phyloP scores from a whole-genome alignment of 2,888 invertebrate species.

The Globia sparganii region DNA sequence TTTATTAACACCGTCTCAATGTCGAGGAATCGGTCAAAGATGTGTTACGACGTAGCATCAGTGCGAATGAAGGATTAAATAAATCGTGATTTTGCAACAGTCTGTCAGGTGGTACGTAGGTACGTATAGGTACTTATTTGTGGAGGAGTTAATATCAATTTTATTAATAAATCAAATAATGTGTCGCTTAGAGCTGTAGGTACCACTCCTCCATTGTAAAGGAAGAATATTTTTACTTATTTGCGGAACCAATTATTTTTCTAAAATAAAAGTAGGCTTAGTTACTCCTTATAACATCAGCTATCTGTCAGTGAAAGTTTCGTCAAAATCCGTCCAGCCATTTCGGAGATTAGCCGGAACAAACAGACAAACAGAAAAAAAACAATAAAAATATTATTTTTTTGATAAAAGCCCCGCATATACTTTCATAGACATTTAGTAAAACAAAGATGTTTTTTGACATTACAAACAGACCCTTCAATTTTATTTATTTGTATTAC shows the following conservation, averaged over 20 bases:
- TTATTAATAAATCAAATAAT: not conserved
- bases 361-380: not conserved
- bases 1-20: constrained; percentile 38
- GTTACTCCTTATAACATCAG: too few species aligned
- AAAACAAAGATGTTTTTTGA: too few species aligned
- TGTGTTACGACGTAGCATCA: constrained; percentile 20
- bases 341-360: not conserved
- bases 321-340: not conserved
- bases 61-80: constrained; percentile 35
- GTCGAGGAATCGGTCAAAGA: constrained; percentile 24
- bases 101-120: too few species aligned
- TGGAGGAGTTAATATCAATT: constrained; percentile 8
- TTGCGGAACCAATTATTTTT: too few species aligned
- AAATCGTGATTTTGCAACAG: constrained; percentile 23
- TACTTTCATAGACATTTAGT: too few species aligned
- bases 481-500: not conserved
- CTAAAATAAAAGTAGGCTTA: too few species aligned
- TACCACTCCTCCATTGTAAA: too few species aligned
- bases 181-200: too few species aligned
- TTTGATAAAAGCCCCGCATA: too few species aligned
- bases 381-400: not conserved
- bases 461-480: too few species aligned
- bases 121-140: constrained; percentile 3
- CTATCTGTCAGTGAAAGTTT: not conserved
- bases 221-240: too few species aligned